Base-by-base conservation (phyloP, 1,140 invertebrate species). In the Holcopasites calliopsidis region DNA sequence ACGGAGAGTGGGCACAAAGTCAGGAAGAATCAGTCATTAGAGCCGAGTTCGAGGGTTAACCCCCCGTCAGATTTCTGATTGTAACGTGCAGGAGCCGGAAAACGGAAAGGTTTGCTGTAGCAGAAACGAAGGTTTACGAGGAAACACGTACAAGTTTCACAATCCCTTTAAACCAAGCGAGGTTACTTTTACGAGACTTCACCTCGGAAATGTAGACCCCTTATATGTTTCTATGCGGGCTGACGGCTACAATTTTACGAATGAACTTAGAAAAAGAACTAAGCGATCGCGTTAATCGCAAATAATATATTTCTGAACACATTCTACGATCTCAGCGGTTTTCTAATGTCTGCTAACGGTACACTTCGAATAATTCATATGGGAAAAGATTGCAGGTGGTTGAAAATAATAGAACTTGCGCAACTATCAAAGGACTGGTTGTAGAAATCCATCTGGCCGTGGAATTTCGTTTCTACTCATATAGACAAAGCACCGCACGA, bases 121-220 rank as follows among this genome's bases (percentile, higher is more conserved):
- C 0, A 42, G 13, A 44, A 26, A 57, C 8, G 54, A 13, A 11
- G 54, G 40, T 58, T 70, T 58, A 58, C 54, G 38, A 70, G 42
- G 16, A 26, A 55, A 35, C 31, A 60, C 55, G 68, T 60, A 60
- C 68, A 70, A 70, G 40, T 70, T 49, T 42, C 31, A 10, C 31
- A n/a, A 28, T 47, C 7, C 21, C 68, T 60, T 55, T 33, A 44
- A 68, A 18, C 23, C 16, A 10, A n/a, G 5, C 1, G 28, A 60
- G 31, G 47, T 60, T 58, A 28, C 54, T 60, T 70, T 70, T 49
- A 60, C 10, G 68, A 60, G 66, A 47, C 8, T 47, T 70, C 31
- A 11, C 16, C 10, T n/a, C 4, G n/a, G 13, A 70, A 35, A 60
- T 60, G 44, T 70, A 7, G 21, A n/a, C 68, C 13, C 2, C 40